phyloP scores from a whole-genome alignment of 2,113 vertebrate genomes.

The Dendrocopos noguchii region DNA sequence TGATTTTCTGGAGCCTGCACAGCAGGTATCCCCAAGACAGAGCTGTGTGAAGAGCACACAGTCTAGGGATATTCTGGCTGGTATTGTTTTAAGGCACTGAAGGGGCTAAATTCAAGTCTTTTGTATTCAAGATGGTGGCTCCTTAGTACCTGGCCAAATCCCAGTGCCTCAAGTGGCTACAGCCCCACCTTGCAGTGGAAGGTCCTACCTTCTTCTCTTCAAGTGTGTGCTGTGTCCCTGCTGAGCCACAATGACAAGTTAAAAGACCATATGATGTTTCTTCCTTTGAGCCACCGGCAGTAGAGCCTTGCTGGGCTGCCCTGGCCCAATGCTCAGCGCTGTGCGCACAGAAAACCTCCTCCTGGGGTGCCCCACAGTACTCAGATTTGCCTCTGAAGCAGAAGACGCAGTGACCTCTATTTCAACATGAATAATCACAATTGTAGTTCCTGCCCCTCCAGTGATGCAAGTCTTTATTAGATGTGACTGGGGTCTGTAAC shows the following conservation, averaged over 20 bases:
- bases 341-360: neutral
- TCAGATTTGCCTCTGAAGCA: neutral
- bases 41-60: neutral
- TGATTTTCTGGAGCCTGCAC: neutral
- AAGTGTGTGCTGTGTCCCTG: accelerated
- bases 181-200: accelerated
- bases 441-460: conserved; percentile 15
- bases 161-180: accelerated
- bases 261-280: neutral
- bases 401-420: neutral
- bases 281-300: neutral
- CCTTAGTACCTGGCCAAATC: neutral
- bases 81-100: neutral
- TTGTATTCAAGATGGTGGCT: neutral
- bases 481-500: conserved; percentile 41
- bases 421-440: neutral
- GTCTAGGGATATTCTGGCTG: neutral
- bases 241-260: neutral
- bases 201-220: neutral
- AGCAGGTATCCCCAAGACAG: neutral
- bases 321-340: neutral
- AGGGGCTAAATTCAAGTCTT: neutral
- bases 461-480: conserved; percentile 47
- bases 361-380: neutral
- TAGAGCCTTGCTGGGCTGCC: neutral